Evolutionary conservation across 2,113 vertebrate species (phyloP).

Genomic region (Todiramphus saurophagus): DNA sequence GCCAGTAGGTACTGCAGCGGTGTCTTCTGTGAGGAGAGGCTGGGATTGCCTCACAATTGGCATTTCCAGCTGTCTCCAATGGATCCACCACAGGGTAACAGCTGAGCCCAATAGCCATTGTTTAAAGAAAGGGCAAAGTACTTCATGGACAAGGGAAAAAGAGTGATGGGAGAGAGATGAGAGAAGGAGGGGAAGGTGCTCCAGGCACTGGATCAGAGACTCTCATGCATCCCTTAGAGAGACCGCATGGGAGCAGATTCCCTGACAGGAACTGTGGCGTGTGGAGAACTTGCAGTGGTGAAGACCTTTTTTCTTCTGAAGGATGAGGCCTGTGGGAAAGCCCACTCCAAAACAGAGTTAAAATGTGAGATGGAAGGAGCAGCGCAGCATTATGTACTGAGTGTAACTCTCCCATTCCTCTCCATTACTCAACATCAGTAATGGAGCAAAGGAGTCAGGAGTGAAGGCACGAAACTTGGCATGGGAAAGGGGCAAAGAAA

Average conservation of each 20-base stretch:
- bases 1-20: too few species aligned
- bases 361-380: background rate
- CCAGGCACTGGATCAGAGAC: background rate
- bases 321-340: background rate
- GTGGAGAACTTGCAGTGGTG: background rate
- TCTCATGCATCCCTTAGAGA: background rate
- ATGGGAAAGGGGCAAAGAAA: background rate
- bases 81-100: too few species aligned
- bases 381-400: background rate
- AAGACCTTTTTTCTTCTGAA: background rate
- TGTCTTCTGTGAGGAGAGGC: too few species aligned
- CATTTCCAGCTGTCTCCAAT: too few species aligned
- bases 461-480: background rate
- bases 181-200: background rate
- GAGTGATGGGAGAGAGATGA: too few species aligned
- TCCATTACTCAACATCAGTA: background rate
- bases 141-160: too few species aligned
- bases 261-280: background rate
- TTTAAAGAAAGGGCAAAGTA: too few species aligned
- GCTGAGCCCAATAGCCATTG: too few species aligned
- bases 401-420: background rate
- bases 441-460: background rate
- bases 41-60: too few species aligned
- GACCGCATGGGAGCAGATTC: background rate
- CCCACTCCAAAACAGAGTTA: background rate